Evolutionary conservation across 1,140 invertebrate species (phyloP).

Genomic region (Lepidostoma basale): DNA sequence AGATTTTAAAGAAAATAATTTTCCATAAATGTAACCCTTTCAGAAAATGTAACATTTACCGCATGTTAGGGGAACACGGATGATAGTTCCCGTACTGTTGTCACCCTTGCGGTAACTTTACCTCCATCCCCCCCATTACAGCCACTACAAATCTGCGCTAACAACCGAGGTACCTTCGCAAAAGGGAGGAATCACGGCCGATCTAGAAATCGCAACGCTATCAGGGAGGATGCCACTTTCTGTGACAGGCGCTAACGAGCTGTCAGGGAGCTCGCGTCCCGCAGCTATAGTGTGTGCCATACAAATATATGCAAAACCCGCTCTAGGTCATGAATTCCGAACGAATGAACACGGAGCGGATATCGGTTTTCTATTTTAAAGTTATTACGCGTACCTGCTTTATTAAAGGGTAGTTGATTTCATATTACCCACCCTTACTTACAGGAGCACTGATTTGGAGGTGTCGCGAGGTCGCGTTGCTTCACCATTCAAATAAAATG

Average conservation of each 20-base stretch:
- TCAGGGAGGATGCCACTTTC: too few species aligned
- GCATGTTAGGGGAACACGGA: neutral
- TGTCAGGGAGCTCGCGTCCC: neutral
- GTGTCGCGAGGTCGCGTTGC: too few species aligned
- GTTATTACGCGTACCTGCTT: neutral
- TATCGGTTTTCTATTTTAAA: constrained; percentile 19
- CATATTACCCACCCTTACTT: neutral
- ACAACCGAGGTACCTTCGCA: too few species aligned
- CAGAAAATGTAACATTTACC: neutral
- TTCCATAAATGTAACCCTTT: neutral
- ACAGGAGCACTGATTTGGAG: neutral
- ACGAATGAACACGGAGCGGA: neutral
- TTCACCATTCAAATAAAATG: too few species aligned
- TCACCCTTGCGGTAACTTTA: neutral
- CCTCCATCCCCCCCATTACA: neutral
- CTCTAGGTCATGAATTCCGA: constrained; percentile 4
- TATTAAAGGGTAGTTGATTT: constrained; percentile 13
- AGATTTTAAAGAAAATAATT: neutral
- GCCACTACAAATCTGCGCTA: neutral
- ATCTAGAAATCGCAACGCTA: too few species aligned
- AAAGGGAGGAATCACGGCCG: neutral
- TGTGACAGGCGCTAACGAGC: too few species aligned
- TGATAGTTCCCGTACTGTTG: neutral
- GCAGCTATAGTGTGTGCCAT: neutral
- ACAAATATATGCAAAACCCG: neutral